Evolutionary conservation across 2,888 invertebrate genomes (phyloP), one percentile per base, ranked within the genome.

Genomic region (Fragum fragum): DNA sequence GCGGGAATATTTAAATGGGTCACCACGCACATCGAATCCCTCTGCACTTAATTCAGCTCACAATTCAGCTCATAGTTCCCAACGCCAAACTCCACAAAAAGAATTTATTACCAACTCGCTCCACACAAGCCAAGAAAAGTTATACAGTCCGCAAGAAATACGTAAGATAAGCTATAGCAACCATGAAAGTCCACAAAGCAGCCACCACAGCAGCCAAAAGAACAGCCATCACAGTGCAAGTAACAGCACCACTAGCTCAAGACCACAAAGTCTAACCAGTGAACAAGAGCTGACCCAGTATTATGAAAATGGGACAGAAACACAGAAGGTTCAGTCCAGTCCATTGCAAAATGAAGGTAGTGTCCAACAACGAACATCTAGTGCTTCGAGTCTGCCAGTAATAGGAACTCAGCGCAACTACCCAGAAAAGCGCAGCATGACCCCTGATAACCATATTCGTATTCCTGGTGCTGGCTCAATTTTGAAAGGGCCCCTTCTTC

Each of bases 231-330:
- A 61, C 68, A 69, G 72, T 59, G 55, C n/a, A 36, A 81, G 81
- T 72, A 72, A 68, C 7, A 71, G 68, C 28, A 73, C 81, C 53
- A 70, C 73, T 39, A 83, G 88, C 18, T 88, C 90, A 36, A 74
- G 90, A 7, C 87, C 89, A 11, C 88, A 88, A 69, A 91, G 91
- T 73, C 63, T 91, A 18, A 90, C 89, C 11, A 92, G 92, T 79
- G 92, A 92, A 78, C 92, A 92, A 74, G 92, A 92, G 80, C 82
- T 92, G 9, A 84, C 89, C 11, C 89, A 92, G 72, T 91, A 90
- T 69, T 85, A 89, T 70, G 90, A 90, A 42, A 74, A 81, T 55
- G 32, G 55, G 1, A 32, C 71, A 23, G 71, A 71, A 23, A 66
- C 39, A 66, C 18, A 21, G 32, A 39, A 66, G 47, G 47, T n/a